These are phyloP conservation scores for Saguinus imperator DNA, from an alignment of 2,113 vertebrate species.

Conservation along the genomic window DNA sequence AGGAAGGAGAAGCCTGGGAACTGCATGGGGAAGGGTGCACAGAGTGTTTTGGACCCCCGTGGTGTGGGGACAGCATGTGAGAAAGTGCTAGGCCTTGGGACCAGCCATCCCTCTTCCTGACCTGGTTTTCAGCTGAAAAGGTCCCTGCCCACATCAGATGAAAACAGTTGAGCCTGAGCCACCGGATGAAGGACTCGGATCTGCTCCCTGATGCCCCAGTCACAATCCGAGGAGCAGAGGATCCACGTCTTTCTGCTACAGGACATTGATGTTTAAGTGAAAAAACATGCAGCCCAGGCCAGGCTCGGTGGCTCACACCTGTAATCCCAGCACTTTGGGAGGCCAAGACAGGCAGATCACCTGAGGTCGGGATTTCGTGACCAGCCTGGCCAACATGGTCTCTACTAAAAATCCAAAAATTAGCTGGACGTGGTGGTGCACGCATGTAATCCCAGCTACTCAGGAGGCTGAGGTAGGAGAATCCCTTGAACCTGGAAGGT, in stretches of 20 bases:
- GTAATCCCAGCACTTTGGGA: too few species aligned
- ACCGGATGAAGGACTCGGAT: background rate
- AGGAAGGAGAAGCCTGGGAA: fast-evolving
- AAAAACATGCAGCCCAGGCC: background rate
- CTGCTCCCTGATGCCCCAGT: background rate
- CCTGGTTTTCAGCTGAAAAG: background rate
- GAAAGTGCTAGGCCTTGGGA: background rate
- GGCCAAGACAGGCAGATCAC: too few species aligned
- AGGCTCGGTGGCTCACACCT: too few species aligned
- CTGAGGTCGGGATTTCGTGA: too few species aligned
- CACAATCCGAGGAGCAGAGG: background rate
- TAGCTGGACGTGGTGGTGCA: too few species aligned
- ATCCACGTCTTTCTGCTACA: background rate
- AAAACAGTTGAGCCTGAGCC: background rate
- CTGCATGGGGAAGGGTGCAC: background rate
- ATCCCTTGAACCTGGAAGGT: too few species aligned
- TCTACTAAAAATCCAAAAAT: too few species aligned
- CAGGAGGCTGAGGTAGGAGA: too few species aligned
- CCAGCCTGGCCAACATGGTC: too few species aligned
- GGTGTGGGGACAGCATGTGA: too few species aligned
- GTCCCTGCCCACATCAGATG: background rate
- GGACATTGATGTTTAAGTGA: background rate
- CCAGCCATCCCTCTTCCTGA: background rate
- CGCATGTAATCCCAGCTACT: too few species aligned
- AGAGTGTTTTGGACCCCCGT: background rate